phyloP scores from a whole-genome alignment of 2,888 invertebrate genomes.

The Heterodera filipjevi region DNA sequence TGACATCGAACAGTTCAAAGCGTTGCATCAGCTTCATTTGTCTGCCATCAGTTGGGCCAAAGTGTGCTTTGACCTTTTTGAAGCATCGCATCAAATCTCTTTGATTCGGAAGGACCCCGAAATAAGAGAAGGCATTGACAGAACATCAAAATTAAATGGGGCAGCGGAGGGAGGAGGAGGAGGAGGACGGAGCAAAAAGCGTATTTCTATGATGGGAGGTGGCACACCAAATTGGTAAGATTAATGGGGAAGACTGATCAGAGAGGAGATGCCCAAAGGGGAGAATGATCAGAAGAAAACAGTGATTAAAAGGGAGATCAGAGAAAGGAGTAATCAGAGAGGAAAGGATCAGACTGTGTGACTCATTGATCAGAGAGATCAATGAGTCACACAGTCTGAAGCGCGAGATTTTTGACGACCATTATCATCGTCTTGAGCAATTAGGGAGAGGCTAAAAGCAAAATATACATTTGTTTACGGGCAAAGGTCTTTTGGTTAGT shows the following conservation, averaged over 20 bases:
- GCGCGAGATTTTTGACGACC: too few relatives aligned
- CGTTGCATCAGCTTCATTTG: constrained; percentile 47
- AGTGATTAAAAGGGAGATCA: too few relatives aligned
- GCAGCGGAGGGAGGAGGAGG: background rate
- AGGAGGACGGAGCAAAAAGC: background rate
- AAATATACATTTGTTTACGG: too few relatives aligned
- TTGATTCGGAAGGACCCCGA: constrained; percentile 21
- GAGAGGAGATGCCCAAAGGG: background rate
- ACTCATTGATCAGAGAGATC: too few relatives aligned
- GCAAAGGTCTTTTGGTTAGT: too few relatives aligned
- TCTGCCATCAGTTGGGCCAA: constrained; percentile 52
- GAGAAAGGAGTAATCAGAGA: too few relatives aligned
- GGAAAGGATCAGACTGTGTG: too few relatives aligned
- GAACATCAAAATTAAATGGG: constrained; percentile 6
- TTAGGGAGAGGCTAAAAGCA: too few relatives aligned
- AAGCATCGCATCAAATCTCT: constrained; percentile 39
- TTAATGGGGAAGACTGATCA: background rate
- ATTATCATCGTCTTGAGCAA: too few relatives aligned
- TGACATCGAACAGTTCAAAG: constrained; percentile 50
- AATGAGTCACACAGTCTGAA: too few relatives aligned
- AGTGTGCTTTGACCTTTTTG: constrained; percentile 58
- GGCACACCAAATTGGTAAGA: background rate
- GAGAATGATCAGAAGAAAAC: background rate
- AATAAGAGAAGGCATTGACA: constrained; percentile 9
- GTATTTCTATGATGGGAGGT: background rate